Evolutionary conservation across 2,888 invertebrate genomes (phyloP).

Genomic region (Ypsolopha scabrella): DNA sequence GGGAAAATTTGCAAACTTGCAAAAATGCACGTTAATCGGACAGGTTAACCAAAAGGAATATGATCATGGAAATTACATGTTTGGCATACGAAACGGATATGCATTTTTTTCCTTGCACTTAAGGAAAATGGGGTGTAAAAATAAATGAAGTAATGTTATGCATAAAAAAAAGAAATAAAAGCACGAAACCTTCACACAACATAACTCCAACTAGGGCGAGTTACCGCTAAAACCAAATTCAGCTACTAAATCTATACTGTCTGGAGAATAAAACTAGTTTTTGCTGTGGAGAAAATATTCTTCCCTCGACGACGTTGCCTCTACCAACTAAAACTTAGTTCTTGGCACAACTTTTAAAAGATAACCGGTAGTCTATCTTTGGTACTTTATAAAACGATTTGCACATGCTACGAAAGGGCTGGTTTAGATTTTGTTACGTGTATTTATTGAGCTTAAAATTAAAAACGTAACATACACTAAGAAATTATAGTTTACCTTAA

Average conservation of each 20-base stretch:
- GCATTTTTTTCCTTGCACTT: too few relatives aligned
- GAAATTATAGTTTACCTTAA: too few relatives aligned
- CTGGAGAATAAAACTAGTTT: not conserved
- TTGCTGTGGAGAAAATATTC: conserved; percentile 11
- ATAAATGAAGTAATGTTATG: not conserved
- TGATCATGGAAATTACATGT: too few relatives aligned
- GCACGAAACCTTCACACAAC: too few relatives aligned
- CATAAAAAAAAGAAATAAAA: too few relatives aligned
- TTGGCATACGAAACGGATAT: too few relatives aligned
- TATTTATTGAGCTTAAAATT: not conserved
- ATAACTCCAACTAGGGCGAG: too few relatives aligned
- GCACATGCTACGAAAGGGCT: not conserved
- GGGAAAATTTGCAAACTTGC: too few relatives aligned
- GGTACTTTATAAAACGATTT: not conserved
- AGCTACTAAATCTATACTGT: conserved; percentile 1
- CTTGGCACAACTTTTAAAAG: conserved; percentile 5
- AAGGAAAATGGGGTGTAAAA: too few relatives aligned
- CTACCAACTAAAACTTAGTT: conserved; percentile 12
- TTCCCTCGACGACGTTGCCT: conserved; percentile 12
- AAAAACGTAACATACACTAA: too few relatives aligned
- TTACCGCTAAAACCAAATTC: not conserved
- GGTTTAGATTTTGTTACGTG: not conserved
- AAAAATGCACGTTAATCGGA: too few relatives aligned
- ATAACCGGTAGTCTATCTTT: conserved; percentile 4
- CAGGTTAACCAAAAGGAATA: too few relatives aligned